phyloP scores from a whole-genome alignment of 2,888 invertebrate genomes.

The Macaria notata region DNA sequence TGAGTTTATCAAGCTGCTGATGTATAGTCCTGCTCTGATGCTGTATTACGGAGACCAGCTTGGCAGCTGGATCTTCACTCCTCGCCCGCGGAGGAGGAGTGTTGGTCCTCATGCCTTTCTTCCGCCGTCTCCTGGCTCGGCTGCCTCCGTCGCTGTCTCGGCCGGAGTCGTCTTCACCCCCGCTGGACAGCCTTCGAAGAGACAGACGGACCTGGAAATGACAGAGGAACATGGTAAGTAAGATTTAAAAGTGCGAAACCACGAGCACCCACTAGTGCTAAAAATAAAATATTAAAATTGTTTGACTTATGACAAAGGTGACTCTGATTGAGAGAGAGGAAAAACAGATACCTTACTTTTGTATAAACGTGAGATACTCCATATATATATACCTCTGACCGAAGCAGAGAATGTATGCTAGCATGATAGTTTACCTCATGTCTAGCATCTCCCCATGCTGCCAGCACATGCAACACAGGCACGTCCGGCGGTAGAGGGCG shows the following conservation, averaged over 20 bases:
- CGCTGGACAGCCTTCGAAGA: conserved; percentile 71
- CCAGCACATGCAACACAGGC: conserved; percentile 89
- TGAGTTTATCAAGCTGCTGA: conserved; percentile 74
- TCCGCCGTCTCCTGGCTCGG: conserved; percentile 55
- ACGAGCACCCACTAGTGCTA: no score
- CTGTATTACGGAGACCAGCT: conserved; percentile 73
- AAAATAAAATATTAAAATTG: no score
- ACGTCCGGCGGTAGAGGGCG: conserved; percentile 87
- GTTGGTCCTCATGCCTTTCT: conserved; percentile 53
- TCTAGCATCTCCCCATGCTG: conserved; percentile 87
- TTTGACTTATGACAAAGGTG: no score
- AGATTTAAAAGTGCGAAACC: no score
- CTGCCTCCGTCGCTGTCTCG: conserved; percentile 74
- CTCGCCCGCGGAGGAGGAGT: conserved; percentile 64
- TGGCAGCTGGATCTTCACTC: conserved; percentile 67
- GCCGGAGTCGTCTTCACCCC: conserved; percentile 77
- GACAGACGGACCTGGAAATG: conserved; percentile 66
- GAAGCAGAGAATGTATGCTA: no score
- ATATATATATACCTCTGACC: no score
- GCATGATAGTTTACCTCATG: conserved; percentile 57
- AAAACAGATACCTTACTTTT: no score
- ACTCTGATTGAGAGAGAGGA: no score
- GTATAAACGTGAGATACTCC: no score
- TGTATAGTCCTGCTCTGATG: conserved; percentile 76
- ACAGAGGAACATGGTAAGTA: background rate